Evolutionary conservation across 2,888 invertebrate genomes (phyloP), one percentile per base, ranked within the genome.

Genomic region (Dicycla oo): DNA sequence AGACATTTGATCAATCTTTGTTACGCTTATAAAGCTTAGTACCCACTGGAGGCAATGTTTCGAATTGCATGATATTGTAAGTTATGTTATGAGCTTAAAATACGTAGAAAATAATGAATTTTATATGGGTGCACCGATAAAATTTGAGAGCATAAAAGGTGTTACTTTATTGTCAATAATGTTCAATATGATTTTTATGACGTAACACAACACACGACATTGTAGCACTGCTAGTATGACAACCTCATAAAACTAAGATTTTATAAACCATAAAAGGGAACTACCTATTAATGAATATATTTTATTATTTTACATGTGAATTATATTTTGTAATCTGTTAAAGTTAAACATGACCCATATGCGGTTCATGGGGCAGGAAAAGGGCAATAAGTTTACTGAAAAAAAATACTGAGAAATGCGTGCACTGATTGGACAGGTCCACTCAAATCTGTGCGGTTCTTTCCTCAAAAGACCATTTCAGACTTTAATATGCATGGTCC

Each of bases 101-200:
- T 53, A 20, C 6, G 45, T 54, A 8, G 23, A 65, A 43, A 47
- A 62, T 30, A 40, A n/a, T 30, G 3, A 13, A 64, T 45, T 75
- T 54, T 38, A 58, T 53, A 51, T 11, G n/a, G 18, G 8, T 51
- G 23, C 18, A 18, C 13, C 30, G 40, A 57, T 76, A 75, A 70
- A 75, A 62, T 58, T 40, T 45, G 23, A 26, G 20, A 45, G 34
- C 40, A 73, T 76, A 73, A 73, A 80, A 57, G 56, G 67, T 68
- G 66, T 30, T 69, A 70, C 57, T 68, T 68, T 80, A 80, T 54
- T 30, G 38, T 34, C 73, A 40, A 60, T 73, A 76, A 61, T 67
- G 30, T 68, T 34, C 43, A 66, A 73, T 38, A 66, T 62, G 64
- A 45, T 53, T 73, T 70, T 77, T 70, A 77, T 67, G 54, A 34